Conservation (phyloP, 2,113 vertebrate genomes). For the Cnemophilus loriae region DNA sequence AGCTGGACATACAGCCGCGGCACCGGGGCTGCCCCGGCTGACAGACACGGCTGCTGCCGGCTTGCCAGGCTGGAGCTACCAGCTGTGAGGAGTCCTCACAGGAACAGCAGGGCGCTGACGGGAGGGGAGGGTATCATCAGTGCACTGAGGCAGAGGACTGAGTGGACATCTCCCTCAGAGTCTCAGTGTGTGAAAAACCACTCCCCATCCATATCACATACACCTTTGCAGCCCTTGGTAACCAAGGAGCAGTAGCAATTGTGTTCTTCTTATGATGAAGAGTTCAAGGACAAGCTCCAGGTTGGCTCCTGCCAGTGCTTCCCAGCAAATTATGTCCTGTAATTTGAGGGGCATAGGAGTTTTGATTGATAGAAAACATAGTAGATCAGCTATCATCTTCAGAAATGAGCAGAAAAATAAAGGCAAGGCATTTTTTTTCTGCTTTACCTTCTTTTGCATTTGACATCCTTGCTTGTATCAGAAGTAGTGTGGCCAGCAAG, state of each 20-base stretch:
- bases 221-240: not conserved
- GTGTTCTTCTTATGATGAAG: not conserved
- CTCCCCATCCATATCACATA: not conserved
- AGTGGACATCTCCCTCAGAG: not conserved
- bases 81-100: not conserved
- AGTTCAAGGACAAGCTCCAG: not conserved
- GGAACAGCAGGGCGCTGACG: not conserved
- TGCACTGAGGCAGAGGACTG: not conserved
- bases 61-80: not conserved
- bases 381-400: not conserved
- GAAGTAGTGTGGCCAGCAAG: not conserved
- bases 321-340: not conserved
- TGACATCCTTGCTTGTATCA: not conserved
- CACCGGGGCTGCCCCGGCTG: not conserved
- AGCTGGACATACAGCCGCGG: rapidly evolving
- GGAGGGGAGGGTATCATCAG: not conserved
- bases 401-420: not conserved
- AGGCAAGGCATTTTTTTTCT: not conserved
- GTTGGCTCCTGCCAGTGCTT: not conserved
- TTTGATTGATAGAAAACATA: not conserved
- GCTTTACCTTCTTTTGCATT: not conserved
- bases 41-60: rapidly evolving
- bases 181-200: not conserved
- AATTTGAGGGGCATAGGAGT: not conserved
- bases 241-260: rapidly evolving